Evolutionary conservation across 2,888 invertebrate genomes (phyloP).

Genomic region (Diarsia brunnea): DNA sequence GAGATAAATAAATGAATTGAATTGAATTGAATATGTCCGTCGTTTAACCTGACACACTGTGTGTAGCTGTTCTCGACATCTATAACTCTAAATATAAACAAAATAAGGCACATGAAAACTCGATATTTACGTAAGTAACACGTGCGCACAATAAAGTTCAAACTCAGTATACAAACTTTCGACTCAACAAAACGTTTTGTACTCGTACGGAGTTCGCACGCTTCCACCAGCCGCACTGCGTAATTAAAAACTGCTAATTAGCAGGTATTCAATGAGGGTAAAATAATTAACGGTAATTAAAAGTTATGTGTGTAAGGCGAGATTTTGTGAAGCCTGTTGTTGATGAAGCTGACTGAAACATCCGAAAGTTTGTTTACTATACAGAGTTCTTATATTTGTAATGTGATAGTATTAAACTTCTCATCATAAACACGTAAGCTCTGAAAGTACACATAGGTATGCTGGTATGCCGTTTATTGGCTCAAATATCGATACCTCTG

Average conservation of each 20-base stretch:
- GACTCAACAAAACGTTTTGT: slow-evolving; percentile 51
- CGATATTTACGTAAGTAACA: slow-evolving; percentile 35
- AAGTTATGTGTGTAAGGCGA: slow-evolving; percentile 45
- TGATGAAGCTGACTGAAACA: slow-evolving; percentile 2
- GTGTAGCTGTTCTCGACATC: background rate
- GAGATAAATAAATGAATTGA: too few species aligned
- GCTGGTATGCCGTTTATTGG: background rate
- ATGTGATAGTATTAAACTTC: background rate
- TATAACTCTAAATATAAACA: background rate
- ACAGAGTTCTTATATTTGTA: background rate
- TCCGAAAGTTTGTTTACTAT: background rate
- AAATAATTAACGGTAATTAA: slow-evolving; percentile 61
- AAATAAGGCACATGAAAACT: slow-evolving; percentile 6
- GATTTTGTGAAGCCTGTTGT: slow-evolving; percentile 24
- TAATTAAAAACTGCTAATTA: slow-evolving; percentile 68
- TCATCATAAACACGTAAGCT: background rate
- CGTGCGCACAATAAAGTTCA: slow-evolving; percentile 44
- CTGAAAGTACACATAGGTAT: background rate
- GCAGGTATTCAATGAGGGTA: slow-evolving; percentile 56
- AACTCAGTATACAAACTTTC: slow-evolving; percentile 55
- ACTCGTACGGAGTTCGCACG: slow-evolving; percentile 37
- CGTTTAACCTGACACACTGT: background rate
- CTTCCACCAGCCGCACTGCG: slow-evolving; percentile 46
- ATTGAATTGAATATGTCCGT: too few species aligned
- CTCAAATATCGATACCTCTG: too few species aligned